Percentiles rank a stretch among this genome's conserved stretches.
Evolutionary conservation across 2,113 vertebrate species (phyloP).

Genomic region (Engystomops pustulosus): DNA sequence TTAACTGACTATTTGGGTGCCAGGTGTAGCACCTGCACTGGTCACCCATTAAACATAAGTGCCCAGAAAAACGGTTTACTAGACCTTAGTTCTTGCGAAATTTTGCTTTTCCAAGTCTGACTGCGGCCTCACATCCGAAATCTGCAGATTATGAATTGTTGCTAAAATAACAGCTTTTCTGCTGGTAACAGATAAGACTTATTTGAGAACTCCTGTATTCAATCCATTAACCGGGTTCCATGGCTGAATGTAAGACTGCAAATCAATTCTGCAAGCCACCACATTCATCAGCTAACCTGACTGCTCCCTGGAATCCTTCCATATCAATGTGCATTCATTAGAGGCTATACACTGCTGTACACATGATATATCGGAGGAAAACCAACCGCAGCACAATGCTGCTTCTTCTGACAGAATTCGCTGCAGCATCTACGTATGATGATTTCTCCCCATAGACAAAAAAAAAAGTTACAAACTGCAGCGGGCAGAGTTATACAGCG

Average conservation of each 20-base stretch:
- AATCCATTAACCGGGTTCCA: constrained; percentile 25
- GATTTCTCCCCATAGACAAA: constrained; percentile 4
- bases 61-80: too few species aligned
- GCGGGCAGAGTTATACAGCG: not conserved
- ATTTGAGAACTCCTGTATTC: constrained; percentile 35
- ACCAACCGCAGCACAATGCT: constrained; percentile 30
- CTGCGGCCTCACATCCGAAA: not conserved
- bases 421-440: constrained; percentile 1
- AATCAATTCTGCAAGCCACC: constrained; percentile 45
- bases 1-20: too few species aligned
- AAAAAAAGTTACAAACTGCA: not conserved
- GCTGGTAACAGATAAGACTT: constrained; percentile 44
- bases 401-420: constrained; percentile 20
- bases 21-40: too few species aligned
- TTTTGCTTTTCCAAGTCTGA: too few species aligned
- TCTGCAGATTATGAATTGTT: constrained; percentile 38
- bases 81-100: too few species aligned
- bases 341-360: constrained; percentile 17
- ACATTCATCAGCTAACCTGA: constrained; percentile 49
- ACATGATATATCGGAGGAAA: constrained; percentile 37
- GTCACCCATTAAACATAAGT: too few species aligned
- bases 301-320: constrained; percentile 40
- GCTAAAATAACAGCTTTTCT: constrained; percentile 35
- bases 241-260: constrained; percentile 33
- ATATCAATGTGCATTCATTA: constrained; percentile 55